These are phyloP conservation scores for Heliconius melpomene DNA, from an alignment of 1,140 invertebrate species.

Conservation along the genomic window DNA sequence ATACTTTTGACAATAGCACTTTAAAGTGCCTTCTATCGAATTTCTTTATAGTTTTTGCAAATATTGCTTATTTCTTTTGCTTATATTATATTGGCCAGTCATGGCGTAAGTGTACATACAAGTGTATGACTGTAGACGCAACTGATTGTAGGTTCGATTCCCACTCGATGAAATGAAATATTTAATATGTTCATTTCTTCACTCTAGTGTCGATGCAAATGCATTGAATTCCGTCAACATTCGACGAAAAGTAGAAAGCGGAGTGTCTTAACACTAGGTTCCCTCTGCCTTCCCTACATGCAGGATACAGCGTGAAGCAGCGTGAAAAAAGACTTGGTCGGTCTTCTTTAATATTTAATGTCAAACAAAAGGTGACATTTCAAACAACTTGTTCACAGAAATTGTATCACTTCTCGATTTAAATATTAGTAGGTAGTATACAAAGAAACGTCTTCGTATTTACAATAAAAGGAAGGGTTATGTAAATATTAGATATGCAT, in stretches of 20 bases:
- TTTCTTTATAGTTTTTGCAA: conserved; percentile 12
- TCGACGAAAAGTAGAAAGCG: accelerated
- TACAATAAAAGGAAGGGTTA: conserved; percentile 1
- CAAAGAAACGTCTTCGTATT: neutral
- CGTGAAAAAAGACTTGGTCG: too few species aligned
- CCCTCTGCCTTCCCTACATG: too few species aligned
- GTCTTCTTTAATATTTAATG: neutral
- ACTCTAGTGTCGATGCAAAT: too few species aligned
- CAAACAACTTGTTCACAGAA: neutral
- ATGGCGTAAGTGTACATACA: accelerated
- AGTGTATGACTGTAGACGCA: too few species aligned
- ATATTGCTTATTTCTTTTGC: neutral
- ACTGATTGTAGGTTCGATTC: too few species aligned
- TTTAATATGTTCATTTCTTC: too few species aligned
- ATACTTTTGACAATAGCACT: conserved; percentile 25
- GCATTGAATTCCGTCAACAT: too few species aligned
- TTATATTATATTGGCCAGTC: too few species aligned
- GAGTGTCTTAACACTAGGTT: too few species aligned
- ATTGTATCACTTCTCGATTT: neutral
- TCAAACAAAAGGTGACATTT: neutral
- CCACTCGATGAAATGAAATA: too few species aligned
- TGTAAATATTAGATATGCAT: conserved; percentile 4
- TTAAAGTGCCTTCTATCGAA: conserved; percentile 9
- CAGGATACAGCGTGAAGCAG: too few species aligned
- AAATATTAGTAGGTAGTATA: neutral